Evolutionary conservation across 2,797 vertebrate species (phyloP), one percentile per base, ranked within the genome.

Genomic region (Graptemys geographica): DNA sequence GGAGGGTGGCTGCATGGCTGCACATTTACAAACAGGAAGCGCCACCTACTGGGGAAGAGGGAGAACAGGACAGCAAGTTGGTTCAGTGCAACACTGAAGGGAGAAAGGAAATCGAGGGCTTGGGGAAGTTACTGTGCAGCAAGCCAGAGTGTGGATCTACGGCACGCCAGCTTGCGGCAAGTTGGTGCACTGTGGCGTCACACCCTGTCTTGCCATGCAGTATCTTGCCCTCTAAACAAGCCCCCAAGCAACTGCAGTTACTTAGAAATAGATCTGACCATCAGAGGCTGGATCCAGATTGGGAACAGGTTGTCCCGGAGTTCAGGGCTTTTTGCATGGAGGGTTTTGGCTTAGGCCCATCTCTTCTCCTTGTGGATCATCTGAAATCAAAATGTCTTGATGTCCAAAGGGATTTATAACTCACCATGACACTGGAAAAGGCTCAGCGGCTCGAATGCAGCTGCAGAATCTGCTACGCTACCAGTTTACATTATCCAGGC

Each of bases 381-480:
- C 59, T 62, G 15, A 41, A 37, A 72, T 72, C 65, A 41, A 37
- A 72, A 8, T 31, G 69, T 25, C 72, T 27, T 18, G 27, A n/a
- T 59, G n/a, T 8, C 83, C 90, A 78, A 65, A 41, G 65, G n/a
- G n/a, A 21, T 37, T 72, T 72, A 23, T 10, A 11, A 37, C 19
- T 23, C 18, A 3, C 81, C 47, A 87, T 83, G 41, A 59, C 55
- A 23, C 51, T 0, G 1, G 53, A 76, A 41, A 57, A 94, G 69
- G 18, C 6, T 1, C 23, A 47, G 56, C 19, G 81, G 62, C 18
- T n/a, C 49, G n/a, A 27, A 80, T 0, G 0, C 44, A 47, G 44
- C 47, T n/a, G 1, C 0, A 55, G 15, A 13, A 82, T 76, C n/a
- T 65, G 23, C 44, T 90, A 19, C 1, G 1, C 11, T 10, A 12